These are phyloP conservation scores for Gambusia yucatana DNA, from an alignment of 2,797 vertebrate species.

Conservation along the genomic window DNA sequence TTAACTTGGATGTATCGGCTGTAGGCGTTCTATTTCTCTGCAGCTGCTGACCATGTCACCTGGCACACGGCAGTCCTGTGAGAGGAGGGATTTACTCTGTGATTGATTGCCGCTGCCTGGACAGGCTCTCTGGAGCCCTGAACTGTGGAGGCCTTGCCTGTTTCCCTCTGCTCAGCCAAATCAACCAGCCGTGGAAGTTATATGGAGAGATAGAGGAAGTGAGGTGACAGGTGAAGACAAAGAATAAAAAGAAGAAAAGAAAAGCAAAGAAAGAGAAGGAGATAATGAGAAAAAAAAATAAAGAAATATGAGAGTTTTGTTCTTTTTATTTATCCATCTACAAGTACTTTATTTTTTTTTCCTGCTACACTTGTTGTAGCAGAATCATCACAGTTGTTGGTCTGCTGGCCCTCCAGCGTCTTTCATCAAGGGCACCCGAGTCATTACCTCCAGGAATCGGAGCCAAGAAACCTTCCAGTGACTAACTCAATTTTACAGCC, in stretches of 20 bases:
- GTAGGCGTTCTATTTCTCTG: conserved; percentile 56
- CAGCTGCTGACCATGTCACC: conserved; percentile 71
- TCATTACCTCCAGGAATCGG: conserved; percentile 30
- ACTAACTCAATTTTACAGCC: conserved; percentile 36
- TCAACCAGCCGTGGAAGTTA: conserved; percentile 71
- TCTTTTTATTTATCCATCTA: conserved; percentile 12
- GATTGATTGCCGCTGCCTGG: conserved; percentile 75
- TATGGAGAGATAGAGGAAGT: conserved; percentile 47
- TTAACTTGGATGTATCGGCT: conserved; percentile 39
- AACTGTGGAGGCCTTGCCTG: conserved; percentile 67
- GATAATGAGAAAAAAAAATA: conserved; percentile 3
- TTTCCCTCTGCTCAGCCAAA: conserved; percentile 68
- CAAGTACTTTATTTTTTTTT: conserved; percentile 6
- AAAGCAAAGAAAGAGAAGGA: conserved; percentile 17
- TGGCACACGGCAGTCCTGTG: conserved; percentile 63
- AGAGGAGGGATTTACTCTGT: conserved; percentile 66
- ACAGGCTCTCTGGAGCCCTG: conserved; percentile 66
- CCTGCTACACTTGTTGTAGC: conserved; percentile 18
- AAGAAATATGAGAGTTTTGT: conserved; percentile 1
- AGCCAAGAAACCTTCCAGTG: conserved; percentile 31
- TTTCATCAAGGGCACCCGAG: conserved; percentile 40
- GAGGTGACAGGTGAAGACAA: conserved; percentile 31
- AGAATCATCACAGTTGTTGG: conserved; percentile 28
- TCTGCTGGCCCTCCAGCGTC: conserved; percentile 4
- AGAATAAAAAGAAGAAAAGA: conserved; percentile 7